Evolutionary conservation across 2,888 invertebrate genomes (phyloP).

Genomic region (Melanargia galathea): DNA sequence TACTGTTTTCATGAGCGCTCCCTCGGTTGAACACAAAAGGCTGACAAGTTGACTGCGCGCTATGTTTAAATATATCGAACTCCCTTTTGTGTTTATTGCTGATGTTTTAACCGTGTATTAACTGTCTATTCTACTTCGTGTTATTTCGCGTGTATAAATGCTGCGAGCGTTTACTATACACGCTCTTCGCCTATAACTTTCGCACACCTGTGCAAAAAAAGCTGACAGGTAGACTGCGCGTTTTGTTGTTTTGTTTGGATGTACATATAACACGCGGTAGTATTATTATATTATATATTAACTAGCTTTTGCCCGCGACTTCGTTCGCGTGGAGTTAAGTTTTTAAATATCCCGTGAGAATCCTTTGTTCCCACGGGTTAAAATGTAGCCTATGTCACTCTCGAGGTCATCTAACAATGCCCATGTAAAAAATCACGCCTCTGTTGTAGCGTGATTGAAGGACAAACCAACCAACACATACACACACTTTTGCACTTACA

Average conservation of each 20-base stretch:
- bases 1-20: constrained; percentile 9
- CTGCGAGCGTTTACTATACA: neutral
- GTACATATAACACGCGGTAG: no score
- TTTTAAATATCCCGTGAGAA: no score
- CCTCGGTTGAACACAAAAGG: constrained; percentile 15
- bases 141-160: neutral
- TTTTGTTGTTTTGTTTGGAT: neutral
- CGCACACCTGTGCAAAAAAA: neutral
- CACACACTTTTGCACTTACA: no score
- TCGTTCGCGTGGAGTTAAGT: no score
- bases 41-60: constrained; percentile 16
- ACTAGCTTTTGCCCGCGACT: no score
- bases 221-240: neutral
- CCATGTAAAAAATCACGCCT: no score
- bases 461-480: no score
- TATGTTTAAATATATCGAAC: constrained; percentile 11
- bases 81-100: constrained; percentile 8
- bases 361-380: no score
- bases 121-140: neutral
- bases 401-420: no score
- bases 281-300: no score
- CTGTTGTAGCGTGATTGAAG: no score
- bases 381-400: no score
- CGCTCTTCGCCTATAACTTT: neutral
- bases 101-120: neutral